phyloP scores from a whole-genome alignment of 1,140 invertebrate species.

The Centruroides vittatus region DNA sequence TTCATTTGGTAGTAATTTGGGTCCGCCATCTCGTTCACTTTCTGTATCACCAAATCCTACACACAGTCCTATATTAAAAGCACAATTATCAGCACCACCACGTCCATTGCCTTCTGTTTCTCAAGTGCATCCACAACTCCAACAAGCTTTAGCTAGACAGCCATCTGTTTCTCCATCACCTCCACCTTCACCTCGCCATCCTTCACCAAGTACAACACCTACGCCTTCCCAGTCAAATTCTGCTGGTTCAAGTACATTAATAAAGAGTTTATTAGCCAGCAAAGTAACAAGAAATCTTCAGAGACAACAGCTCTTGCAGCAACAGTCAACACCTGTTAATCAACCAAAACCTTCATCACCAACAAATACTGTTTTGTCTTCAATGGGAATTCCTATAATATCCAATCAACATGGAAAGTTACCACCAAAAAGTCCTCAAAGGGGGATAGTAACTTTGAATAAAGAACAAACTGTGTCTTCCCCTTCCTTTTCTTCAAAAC shows the following conservation, averaged over 20 bases:
- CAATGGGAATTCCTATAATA: too few species aligned
- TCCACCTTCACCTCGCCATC: conserved; percentile 23
- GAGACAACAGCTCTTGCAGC: conserved; percentile 18
- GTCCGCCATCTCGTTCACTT: too few species aligned
- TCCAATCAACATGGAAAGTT: too few species aligned
- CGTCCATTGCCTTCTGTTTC: conserved; percentile 14
- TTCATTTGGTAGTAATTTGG: too few species aligned
- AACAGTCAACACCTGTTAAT: not conserved
- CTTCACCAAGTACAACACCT: conserved; percentile 21
- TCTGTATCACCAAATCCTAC: not conserved
- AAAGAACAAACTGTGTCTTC: too few species aligned
- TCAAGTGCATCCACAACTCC: conserved; percentile 7
- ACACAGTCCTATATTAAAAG: conserved; percentile 45
- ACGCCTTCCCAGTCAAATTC: conserved; percentile 16
- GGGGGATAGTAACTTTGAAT: too few species aligned
- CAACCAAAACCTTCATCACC: too few species aligned
- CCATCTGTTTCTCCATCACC: conserved; percentile 13
- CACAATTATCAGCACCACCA: conserved; percentile 53
- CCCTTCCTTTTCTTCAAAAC: too few species aligned
- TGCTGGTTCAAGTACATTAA: conserved; percentile 42
- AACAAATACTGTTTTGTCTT: too few species aligned
- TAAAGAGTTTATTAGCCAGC: conserved; percentile 70
- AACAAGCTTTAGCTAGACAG: conserved; percentile 3
- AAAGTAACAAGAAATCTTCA: conserved; percentile 42
- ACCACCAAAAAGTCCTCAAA: too few species aligned